Percentiles rank a stretch among this genome's conserved stretches.
These are phyloP conservation scores for Parnassius smintheus DNA, from an alignment of 2,888 invertebrate genomes.

Conservation along the genomic window DNA sequence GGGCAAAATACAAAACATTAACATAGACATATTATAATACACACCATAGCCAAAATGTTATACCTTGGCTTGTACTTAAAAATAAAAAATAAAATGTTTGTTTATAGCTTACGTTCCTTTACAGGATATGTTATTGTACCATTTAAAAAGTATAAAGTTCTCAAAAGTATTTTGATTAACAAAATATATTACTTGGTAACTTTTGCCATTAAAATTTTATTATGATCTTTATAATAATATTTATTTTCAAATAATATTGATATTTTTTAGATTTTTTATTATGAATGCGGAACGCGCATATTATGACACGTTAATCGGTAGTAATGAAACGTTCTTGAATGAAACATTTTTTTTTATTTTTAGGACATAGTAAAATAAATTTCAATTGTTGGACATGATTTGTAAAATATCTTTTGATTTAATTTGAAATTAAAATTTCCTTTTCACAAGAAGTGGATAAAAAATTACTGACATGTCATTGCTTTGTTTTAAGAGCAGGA, in stretches of 20 bases:
- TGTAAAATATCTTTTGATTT: constrained; percentile 66
- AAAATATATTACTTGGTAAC: too few species aligned
- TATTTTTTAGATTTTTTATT: constrained; percentile 1
- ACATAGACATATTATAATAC: not conserved
- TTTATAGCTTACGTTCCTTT: constrained; percentile 58
- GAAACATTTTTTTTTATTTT: constrained; percentile 76
- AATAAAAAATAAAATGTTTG: constrained; percentile 41
- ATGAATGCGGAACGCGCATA: constrained; percentile 23
- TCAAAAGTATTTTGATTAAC: too few species aligned
- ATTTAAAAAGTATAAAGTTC: too few species aligned
- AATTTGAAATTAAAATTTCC: constrained; percentile 55
- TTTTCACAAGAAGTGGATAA: constrained; percentile 53
- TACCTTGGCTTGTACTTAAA: constrained; percentile 16
- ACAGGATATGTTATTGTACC: constrained; percentile 20
- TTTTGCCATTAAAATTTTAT: too few species aligned
- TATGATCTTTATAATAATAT: too few species aligned
- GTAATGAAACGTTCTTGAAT: constrained; percentile 74
- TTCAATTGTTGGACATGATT: constrained; percentile 74
- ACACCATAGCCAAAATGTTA: constrained; percentile 11
- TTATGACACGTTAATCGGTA: constrained; percentile 32
- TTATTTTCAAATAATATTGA: too few species aligned
- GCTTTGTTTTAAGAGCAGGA: constrained; percentile 78
- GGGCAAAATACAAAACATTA: too few species aligned
- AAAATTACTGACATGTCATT: constrained; percentile 74
- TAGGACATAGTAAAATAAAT: constrained; percentile 74